Evolutionary conservation across 2,797 vertebrate species (phyloP), one percentile per base, ranked within the genome.

Genomic region (Alcedo atthis): DNA sequence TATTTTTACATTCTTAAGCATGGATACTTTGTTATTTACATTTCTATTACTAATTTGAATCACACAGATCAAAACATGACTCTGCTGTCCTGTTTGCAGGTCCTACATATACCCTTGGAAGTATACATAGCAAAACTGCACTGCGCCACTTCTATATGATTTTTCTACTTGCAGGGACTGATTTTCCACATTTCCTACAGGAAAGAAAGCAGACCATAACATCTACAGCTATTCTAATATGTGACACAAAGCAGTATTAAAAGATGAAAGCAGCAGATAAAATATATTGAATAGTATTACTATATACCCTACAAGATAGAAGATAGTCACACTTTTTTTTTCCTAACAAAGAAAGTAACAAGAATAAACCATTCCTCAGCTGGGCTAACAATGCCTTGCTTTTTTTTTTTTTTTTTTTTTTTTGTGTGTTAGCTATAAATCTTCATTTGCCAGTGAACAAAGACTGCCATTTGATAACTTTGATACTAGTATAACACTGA

Each of bases 121-220:
- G 32, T 10, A 54, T 8, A 53, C 32, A 21, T 88, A 57, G 49
- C 45, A 79, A 86, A 83, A 33, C 12, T 46, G 30, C 24, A 26
- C 15, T 59, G 17, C n/a, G 51, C 68, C 43, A 22, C 67, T 69
- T 69, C 2, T 11, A 45, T 30, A 18, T 45, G 61, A 68, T 40
- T 96, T 92, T 94, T 28, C 3, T 74, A 70, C 68, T 92, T 62
- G 55, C 79, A 92, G 81, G 92, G 78, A 85, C 90, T 83, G 75
- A 67, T 82, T 88, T 85, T 66, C 69, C 61, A 76, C 59, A 58
- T 68, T 33, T 89, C 55, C 30, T 78, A n/a, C 33, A 55, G 54
- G 30, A 67, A 3, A n/a, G 58, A 85, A 58, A 15, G 67, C 76
- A 94, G 37, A 59, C 8, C 15, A 4, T 15, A 66, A 46, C 26